Base-by-base conservation (phyloP, 2,888 invertebrate species). In the Drosophila recens region DNA sequence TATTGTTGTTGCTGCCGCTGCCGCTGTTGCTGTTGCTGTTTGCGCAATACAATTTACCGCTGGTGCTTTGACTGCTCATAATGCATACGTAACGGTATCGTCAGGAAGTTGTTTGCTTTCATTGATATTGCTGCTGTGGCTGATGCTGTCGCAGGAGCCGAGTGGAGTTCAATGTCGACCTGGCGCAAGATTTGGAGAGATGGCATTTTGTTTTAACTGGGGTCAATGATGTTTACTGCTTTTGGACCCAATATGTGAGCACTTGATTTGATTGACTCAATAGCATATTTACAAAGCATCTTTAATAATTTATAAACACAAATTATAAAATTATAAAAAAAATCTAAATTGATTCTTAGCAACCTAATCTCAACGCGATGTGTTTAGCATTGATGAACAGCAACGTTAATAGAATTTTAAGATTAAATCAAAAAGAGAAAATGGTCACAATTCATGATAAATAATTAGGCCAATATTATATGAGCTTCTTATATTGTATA, bases 31-130 rank as follows among this genome's bases (percentile, higher is more conserved):
- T 67, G 66, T 54, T 67, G 74, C 17, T 51, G 66, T 75, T 75
- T 79, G 80, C 79, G 79, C 67, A 76, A 76, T 65, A 71, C 75
- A 67, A 75, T 71, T 65, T 42, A 56, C 23, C 45, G 78, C 42
- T 53, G 69, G 30, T 68, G 76, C 68, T 79, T 76, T 73, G 73
- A 69, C 80, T 72, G 81, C 72, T 68, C 83, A 75, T 77, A 66
- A 69, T 79, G 80, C 82, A 80, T 67, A 82, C 85, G 85, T 82
- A 82, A 84, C 85, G 82, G 82, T 82, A 84, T 80, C 78, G 78
- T 72, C 82, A 82, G 82, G 82, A 82, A 82, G 82, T 82, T 64
- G 62, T 56, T 62, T 58, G 54, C 54, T 43, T 42, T 54, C 36
- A 45, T 48, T 53, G 51, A 13, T 58, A 68, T 17, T 51, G 69